Percentiles rank a stretch among this genome's conserved stretches.
Conservation (phyloP, 2,797 vertebrate genomes). For the Smutsia temminckii region DNA sequence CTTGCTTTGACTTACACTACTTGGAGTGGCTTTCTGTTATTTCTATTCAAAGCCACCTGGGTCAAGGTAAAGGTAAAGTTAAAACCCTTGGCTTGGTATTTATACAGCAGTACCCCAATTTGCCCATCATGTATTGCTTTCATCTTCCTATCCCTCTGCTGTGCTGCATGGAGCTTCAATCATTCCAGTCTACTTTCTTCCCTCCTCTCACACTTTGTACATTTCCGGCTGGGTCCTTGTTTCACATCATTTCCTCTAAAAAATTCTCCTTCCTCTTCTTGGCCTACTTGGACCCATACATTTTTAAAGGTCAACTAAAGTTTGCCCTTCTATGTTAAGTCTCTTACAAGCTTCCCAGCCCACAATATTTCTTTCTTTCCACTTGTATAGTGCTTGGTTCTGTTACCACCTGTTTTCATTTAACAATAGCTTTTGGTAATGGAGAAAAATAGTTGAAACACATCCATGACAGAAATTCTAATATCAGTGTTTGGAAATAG, state of each 20-base stretch:
- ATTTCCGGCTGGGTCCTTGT: not conserved
- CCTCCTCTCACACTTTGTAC: not conserved
- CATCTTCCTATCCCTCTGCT: not conserved
- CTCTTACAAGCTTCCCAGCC: not conserved
- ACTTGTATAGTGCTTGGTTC: not conserved
- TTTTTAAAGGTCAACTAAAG: not conserved
- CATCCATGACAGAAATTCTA: not conserved
- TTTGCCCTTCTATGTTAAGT: not conserved
- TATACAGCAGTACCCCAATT: not conserved
- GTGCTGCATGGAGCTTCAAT: rapidly evolving
- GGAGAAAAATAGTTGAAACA: not conserved
- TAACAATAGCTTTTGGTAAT: not conserved
- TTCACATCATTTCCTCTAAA: not conserved
- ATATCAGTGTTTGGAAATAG: not conserved
- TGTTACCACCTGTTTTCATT: not conserved
- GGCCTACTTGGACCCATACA: not conserved
- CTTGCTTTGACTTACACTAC: not conserved
- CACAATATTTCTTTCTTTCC: not conserved
- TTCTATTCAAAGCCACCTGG: not conserved
- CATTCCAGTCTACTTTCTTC: not conserved
- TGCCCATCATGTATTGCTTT: no score
- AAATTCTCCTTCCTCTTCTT: not conserved
- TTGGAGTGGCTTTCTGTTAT: not conserved
- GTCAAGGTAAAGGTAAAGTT: not conserved
- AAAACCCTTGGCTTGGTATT: not conserved